phyloP scores from a whole-genome alignment of 2,113 vertebrate genomes.

The Leucopsar rothschildi region DNA sequence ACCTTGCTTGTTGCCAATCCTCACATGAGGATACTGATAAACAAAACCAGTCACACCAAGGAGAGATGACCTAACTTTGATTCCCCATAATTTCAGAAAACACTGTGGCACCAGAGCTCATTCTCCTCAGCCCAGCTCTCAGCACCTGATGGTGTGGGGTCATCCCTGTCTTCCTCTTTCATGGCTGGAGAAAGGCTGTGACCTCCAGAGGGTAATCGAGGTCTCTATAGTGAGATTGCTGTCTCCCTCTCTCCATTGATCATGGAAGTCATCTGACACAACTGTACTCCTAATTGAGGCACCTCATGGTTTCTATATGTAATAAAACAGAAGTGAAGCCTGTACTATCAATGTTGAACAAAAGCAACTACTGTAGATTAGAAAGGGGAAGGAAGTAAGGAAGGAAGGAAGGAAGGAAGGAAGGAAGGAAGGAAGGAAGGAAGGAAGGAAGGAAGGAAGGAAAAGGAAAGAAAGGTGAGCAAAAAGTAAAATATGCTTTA shows the following conservation, averaged over 20 bases:
- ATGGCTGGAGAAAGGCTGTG: not conserved
- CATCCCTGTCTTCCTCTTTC: accelerated
- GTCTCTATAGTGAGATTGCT: not conserved
- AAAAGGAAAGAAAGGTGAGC: not conserved
- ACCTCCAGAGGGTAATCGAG: not conserved
- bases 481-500: not conserved
- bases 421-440: too few relatives aligned
- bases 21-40: not conserved
- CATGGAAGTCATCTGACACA: not conserved
- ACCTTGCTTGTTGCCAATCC: not conserved
- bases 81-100: not conserved
- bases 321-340: not conserved
- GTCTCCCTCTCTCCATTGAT: not conserved
- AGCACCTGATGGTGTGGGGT: not conserved
- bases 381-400: not conserved
- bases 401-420: too few relatives aligned
- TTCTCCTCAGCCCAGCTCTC: not conserved
- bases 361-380: not conserved
- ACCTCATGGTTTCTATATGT: not conserved
- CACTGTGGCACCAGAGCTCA: not conserved
- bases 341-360: not conserved
- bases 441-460: too few relatives aligned
- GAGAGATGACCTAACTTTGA: not conserved
- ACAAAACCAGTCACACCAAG: not conserved
- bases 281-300: not conserved